Base-by-base conservation (phyloP, 2,113 vertebrate genomes). In the Spea bombifrons region DNA sequence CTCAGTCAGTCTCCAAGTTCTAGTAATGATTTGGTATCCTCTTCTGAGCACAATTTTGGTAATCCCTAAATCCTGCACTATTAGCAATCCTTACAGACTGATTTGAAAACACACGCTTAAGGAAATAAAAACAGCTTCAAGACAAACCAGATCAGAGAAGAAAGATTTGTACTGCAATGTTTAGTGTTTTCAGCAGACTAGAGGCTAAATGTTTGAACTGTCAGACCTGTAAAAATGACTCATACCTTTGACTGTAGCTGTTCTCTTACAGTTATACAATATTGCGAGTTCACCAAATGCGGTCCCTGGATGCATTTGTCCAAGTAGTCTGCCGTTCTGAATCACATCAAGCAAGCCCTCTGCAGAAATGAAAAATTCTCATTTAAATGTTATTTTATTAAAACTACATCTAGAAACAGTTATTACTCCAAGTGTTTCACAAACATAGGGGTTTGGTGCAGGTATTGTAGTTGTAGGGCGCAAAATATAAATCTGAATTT, bases 261-360 rank as follows among this genome's bases (percentile, higher is more conserved):
- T 94, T 82, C 92, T 89, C 75, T 92, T 92, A 75, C 92, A 94
- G 86, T 94, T 94, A 85, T 94, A 94, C 9, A 94, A 83, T 10
- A 94, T 92, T 43, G 92, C 92, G 80, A 94, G 81, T 83, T 94
- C 92, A 67, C 92, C 92, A 63, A 94, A 94, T 0, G 90, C 92
- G 5, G 92, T 92, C 5, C 91, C 92, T n/a, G 92, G 88, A 57
- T 55, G 85, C 90, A 94, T 92, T 78, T 91, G 88, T 9, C 92
- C 90, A 48, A 94, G 83, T 43, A 89, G 80, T 73, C 89, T 93
- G 13, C 88, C 89, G 66, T 86, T 90, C 85, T 93, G 92, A 30
- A 87, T 86, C 8, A 93, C 92, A 79, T 92, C 90, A 82, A 94
- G 85, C 73, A 92, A 77, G 52, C 90, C 92, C 63, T 90, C 92